Conservation (phyloP, 2,888 invertebrate genomes). For the Galeruca laticollis region DNA sequence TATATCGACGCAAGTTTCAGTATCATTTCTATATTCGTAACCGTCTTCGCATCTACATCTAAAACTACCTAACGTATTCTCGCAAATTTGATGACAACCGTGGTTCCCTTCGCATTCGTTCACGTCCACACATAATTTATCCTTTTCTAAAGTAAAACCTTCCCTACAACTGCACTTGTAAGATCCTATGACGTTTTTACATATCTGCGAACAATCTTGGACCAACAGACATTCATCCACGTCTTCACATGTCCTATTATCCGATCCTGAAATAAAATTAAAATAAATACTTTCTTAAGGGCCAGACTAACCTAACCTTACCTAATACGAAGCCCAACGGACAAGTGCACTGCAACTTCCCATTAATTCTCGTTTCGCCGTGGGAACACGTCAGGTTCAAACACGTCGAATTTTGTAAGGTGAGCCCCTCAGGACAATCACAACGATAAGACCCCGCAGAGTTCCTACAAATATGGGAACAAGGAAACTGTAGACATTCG, state of each 20-base stretch:
- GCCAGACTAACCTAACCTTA: too few species aligned
- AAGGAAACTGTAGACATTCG: constrained; percentile 65
- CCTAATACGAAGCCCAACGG: constrained; percentile 64
- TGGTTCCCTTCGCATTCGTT: constrained; percentile 62
- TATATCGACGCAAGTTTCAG: constrained; percentile 67
- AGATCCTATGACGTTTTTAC: constrained; percentile 70
- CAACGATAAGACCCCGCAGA: constrained; percentile 73
- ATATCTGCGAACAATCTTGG: constrained; percentile 67
- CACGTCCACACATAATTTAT: constrained; percentile 60
- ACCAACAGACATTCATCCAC: constrained; percentile 66
- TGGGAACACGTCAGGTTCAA: constrained; percentile 61
- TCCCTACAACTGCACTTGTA: constrained; percentile 71
- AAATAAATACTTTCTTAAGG: too few species aligned
- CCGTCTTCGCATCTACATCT: constrained; percentile 74
- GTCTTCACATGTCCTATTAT: constrained; percentile 64
- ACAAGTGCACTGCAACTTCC: constrained; percentile 63
- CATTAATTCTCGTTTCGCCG: constrained; percentile 59
- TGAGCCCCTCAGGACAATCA: constrained; percentile 57
- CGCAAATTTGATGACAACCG: constrained; percentile 67
- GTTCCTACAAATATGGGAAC: constrained; percentile 72
- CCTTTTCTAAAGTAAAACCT: constrained; percentile 65
- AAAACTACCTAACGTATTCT: constrained; percentile 65
- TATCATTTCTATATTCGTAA: constrained; percentile 66
- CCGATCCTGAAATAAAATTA: constrained; percentile 44
- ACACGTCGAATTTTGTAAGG: constrained; percentile 57